Percentiles rank a stretch among this genome's conserved stretches.
Conservation (phyloP, 2,113 vertebrate species). For the Eolophus roseicapilla region DNA sequence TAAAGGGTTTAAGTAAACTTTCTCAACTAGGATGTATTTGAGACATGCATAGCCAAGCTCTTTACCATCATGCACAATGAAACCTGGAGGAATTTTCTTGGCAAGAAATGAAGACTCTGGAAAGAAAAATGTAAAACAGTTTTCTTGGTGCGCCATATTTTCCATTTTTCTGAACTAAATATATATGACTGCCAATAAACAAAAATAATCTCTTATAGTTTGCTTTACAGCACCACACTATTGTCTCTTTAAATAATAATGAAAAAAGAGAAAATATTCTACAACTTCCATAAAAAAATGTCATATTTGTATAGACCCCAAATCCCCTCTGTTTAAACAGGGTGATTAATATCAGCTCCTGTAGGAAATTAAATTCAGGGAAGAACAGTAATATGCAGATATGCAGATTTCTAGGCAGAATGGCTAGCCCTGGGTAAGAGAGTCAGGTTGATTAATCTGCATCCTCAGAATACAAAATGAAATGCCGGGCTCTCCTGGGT, state of each 20-base stretch:
- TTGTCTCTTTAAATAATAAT: constrained; percentile 75
- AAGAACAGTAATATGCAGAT: constrained; percentile 91
- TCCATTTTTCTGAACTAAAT: constrained; percentile 4
- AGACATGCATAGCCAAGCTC: background rate
- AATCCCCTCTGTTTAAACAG: constrained; percentile 90
- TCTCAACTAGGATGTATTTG: background rate
- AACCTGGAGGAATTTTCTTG: constrained; percentile 26
- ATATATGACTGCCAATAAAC: constrained; percentile 42
- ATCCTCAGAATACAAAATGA: constrained; percentile 90
- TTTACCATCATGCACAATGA: background rate
- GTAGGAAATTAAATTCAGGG: constrained; percentile 98
- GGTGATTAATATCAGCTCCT: constrained; percentile 93
- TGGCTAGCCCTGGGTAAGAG: constrained; percentile 81
- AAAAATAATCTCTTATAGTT: constrained; percentile 38
- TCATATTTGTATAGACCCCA: constrained; percentile 83
- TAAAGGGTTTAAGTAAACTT: background rate
- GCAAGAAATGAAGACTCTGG: background rate
- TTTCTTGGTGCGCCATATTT: background rate
- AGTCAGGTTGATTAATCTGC: constrained; percentile 90
- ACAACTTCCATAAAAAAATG: constrained; percentile 73
- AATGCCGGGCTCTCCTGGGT: constrained; percentile 79
- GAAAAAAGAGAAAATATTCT: constrained; percentile 60
- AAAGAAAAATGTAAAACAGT: background rate
- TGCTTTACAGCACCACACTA: constrained; percentile 24
- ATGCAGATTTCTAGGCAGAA: constrained; percentile 90